phyloP scores from a whole-genome alignment of 2,113 vertebrate genomes.

The Mus musculus region DNA sequence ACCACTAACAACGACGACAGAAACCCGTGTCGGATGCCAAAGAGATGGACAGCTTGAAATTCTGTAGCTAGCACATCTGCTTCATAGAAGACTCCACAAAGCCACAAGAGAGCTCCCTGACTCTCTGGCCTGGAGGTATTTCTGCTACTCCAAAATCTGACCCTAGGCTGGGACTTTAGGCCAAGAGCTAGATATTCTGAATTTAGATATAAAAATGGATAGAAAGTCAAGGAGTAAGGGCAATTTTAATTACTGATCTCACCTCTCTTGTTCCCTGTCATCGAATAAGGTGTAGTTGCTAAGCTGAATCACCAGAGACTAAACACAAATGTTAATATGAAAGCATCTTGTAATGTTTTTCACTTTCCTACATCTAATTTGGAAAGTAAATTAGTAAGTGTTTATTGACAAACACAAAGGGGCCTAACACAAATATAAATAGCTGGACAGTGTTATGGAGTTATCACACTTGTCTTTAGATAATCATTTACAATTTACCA shows the following conservation, averaged over 20 bases:
- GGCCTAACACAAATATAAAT: neutral
- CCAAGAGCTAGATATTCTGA: neutral
- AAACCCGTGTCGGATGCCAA: neutral
- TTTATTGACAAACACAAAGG: neutral
- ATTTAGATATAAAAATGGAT: neutral
- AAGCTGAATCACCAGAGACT: neutral
- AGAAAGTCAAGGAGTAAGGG: neutral
- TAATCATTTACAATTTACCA: neutral
- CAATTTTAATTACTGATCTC: neutral
- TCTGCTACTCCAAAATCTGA: neutral
- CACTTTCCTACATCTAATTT: slow-evolving; percentile 7
- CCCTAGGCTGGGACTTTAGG: neutral
- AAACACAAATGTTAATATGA: neutral
- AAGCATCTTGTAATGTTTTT: neutral
- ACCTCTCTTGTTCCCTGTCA: neutral
- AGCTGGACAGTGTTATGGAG: neutral
- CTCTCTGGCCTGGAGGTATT: neutral
- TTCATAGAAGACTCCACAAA: neutral
- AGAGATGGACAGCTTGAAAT: neutral
- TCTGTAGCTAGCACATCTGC: neutral
- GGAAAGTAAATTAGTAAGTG: slow-evolving; percentile 16
- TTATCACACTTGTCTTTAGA: neutral
- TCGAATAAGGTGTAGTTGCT: neutral
- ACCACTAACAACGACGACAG: neutral
- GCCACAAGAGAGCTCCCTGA: neutral